Evolutionary conservation across 2,113 vertebrate species (phyloP), one percentile per base, ranked within the genome.

Genomic region (Scomber scombrus): DNA sequence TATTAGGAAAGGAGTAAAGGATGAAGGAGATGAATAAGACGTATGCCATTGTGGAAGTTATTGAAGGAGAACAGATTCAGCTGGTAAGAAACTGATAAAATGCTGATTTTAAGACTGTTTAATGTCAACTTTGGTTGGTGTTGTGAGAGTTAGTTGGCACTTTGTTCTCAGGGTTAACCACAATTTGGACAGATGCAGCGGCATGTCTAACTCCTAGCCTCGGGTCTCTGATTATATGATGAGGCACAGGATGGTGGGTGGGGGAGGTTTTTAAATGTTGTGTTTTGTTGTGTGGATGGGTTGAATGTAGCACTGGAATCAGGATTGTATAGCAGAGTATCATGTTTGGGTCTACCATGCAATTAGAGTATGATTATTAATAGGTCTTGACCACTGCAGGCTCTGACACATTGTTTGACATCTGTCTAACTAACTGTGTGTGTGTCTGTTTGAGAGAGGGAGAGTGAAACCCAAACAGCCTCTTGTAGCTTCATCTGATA

Each of bases 21-120:
- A 94, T 95, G 95, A 95, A 95, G 91, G 95, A 95, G 69, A 89
- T 93, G 89, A 95, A 46, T 84, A 95, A 94, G 84, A 95, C 93
- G 0, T 95, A 91, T 84, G 94, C 95, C 78, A 94, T 96, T 85
- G 94, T 96, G 87, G 94, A 95, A 87, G 94, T 95, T 71, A 88
- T 95, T 58, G 93, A 95, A 84, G 94, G 94, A 82, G 93, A 95
- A 86, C 92, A 95, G 78, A 95, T 95, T 81, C 95, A 96, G 84
- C 91, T 95, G 95, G 95, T 96, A 93, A 95, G 95, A 81, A 56
- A 64, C 13, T 50, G 16, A 77, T 9, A 66, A 29, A 13, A 15
- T 23, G 7, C 63, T 40, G 15, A 62, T 81, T 77, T 11, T 75
- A 15, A 45, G 19, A 34, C 29, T 63, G 6, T 57, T 75, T 58